Evolutionary conservation across 2,888 invertebrate species (phyloP).

Genomic region (Apodemia mormo): DNA sequence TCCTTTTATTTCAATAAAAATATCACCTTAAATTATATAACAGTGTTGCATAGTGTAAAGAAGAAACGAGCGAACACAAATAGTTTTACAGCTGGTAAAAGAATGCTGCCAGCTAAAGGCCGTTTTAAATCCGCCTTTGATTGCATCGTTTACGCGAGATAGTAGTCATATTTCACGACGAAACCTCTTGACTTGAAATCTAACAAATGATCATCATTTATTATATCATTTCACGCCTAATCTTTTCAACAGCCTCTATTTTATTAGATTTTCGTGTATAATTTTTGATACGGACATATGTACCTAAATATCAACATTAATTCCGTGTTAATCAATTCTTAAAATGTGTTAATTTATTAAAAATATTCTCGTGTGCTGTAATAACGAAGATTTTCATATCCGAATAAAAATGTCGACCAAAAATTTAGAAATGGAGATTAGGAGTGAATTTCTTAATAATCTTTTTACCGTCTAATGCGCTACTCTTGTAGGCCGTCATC

Average conservation of each 20-base stretch:
- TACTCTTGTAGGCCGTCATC: constrained; percentile 80
- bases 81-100: constrained; percentile 17
- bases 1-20: not conserved
- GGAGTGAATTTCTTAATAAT: constrained; percentile 48
- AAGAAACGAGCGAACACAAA: not conserved
- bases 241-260: constrained; percentile 35
- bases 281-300: not conserved
- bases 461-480: constrained; percentile 71
- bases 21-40: not conserved
- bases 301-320: not conserved
- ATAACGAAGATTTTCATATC: constrained; percentile 24
- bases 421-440: constrained; percentile 30
- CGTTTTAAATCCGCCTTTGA: constrained; percentile 72
- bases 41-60: too few species aligned
- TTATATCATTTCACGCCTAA: constrained; percentile 42
- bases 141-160: constrained; percentile 74
- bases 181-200: constrained; percentile 61
- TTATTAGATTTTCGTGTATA: constrained; percentile 13
- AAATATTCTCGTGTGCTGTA: constrained; percentile 23
- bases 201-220: constrained; percentile 67
- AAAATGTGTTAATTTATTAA: constrained; percentile 10
- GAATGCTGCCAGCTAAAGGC: constrained; percentile 45
- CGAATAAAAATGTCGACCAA: constrained; percentile 36
- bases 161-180: constrained; percentile 72
- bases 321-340: not conserved